Evolutionary conservation across 2,797 vertebrate genomes (phyloP).

Genomic region (Chelmon rostratus): DNA sequence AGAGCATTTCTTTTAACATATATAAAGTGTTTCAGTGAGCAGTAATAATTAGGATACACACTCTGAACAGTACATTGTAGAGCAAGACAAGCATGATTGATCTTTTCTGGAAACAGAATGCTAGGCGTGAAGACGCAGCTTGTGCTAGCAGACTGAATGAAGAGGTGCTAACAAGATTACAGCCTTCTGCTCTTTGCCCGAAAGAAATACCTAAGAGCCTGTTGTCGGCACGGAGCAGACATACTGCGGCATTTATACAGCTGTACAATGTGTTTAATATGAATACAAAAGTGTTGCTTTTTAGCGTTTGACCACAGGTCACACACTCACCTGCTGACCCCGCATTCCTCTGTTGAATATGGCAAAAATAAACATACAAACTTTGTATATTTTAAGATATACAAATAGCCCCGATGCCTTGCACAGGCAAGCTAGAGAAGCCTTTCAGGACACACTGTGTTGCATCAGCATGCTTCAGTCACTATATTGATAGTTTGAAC

Average conservation of each 20-base stretch:
- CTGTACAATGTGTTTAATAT: constrained; percentile 30
- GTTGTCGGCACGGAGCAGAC: constrained; percentile 21
- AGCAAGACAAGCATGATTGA: constrained; percentile 36
- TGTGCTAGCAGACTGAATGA: constrained; percentile 28
- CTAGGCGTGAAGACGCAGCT: constrained; percentile 19
- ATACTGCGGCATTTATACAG: constrained; percentile 17
- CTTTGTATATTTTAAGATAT: constrained; percentile 38
- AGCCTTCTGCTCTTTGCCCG: constrained; percentile 16
- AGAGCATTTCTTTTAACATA: constrained; percentile 67
- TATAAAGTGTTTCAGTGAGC: constrained; percentile 71
- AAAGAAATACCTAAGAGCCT: constrained; percentile 28
- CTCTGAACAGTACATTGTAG: constrained; percentile 28
- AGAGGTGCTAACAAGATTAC: constrained; percentile 35
- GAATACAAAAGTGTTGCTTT: constrained; percentile 25
- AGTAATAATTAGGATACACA: constrained; percentile 53
- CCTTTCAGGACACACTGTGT: constrained; percentile 35
- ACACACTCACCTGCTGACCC: constrained; percentile 4
- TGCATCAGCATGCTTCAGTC: constrained; percentile 63
- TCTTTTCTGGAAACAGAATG: constrained; percentile 34
- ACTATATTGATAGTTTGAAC: constrained; percentile 45
- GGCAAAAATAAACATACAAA: constrained; percentile 52
- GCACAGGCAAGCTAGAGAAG: constrained; percentile 23
- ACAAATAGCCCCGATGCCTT: constrained; percentile 57
- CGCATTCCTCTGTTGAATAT: constrained; percentile 36
- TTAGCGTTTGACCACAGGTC: constrained; percentile 43